A percentile compares a stretch with the other conserved stretches of the same genome.
phyloP scores from a whole-genome alignment of 2,888 invertebrate species.

The Drosophila incognita region DNA sequence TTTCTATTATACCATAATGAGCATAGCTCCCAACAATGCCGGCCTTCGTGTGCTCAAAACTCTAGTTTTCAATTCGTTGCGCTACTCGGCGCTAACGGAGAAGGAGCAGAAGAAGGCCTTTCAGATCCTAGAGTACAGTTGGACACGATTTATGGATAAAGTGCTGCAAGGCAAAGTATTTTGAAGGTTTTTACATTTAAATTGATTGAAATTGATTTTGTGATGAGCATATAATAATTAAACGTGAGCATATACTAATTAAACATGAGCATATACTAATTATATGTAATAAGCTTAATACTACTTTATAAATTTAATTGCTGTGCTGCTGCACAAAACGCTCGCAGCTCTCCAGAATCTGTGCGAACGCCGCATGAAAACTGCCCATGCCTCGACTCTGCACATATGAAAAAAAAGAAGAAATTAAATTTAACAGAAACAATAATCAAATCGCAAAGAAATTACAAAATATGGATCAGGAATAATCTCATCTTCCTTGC shows the following conservation, averaged over 20 bases:
- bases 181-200: conserved; percentile 19
- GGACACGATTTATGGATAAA: conserved; percentile 79
- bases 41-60: conserved; percentile 88
- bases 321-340: conserved; percentile 56
- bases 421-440: not conserved
- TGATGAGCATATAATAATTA: no score
- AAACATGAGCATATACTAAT: not conserved
- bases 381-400: conserved; percentile 77
- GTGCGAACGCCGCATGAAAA: conserved; percentile 73
- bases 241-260: not conserved
- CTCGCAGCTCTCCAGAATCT: conserved; percentile 75
- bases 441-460: conserved; percentile 14
- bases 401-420: not conserved
- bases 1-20: conserved; percentile 89
- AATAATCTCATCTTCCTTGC: conserved; percentile 90
- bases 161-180: conserved; percentile 73
- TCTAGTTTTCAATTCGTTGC: conserved; percentile 88
- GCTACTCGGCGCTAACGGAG: conserved; percentile 76
- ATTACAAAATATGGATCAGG: conserved; percentile 96
- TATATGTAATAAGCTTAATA: not conserved
- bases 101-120: conserved; percentile 69
- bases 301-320: not conserved
- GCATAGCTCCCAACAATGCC: conserved; percentile 86
- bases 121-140: conserved; percentile 66
- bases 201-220: not conserved